A percentile compares a stretch with the other conserved stretches of the same genome.
phyloP scores from a whole-genome alignment of 2,113 vertebrate species.

The Pyrgilauda ruficollis region DNA sequence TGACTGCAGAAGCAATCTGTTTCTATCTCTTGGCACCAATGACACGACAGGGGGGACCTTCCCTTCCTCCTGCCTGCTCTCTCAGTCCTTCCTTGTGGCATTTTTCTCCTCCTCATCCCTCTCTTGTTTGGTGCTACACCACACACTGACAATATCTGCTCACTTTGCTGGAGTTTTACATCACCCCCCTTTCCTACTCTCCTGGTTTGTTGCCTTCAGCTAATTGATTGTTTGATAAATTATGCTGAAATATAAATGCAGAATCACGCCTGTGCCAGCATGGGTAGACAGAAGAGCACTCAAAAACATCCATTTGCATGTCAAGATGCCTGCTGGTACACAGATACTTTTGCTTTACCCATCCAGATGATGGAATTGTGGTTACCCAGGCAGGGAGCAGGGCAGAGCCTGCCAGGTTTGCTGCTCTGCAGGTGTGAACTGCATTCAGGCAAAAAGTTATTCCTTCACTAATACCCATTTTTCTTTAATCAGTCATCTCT shows the following conservation, averaged over 20 bases:
- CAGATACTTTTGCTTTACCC: neutral
- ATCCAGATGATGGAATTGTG: neutral
- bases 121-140: rapidly evolving
- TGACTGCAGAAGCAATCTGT: neutral
- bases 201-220: neutral
- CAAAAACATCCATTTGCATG: neutral
- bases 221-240: neutral
- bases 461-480: neutral
- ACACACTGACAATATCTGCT: neutral
- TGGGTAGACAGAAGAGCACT: neutral
- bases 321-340: neutral
- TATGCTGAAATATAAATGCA: neutral
- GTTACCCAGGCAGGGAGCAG: neutral
- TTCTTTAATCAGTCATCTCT: neutral
- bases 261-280: neutral
- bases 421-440: neutral
- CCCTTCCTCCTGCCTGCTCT: neutral
- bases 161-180: neutral
- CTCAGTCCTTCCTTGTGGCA: neutral
- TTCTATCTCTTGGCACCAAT: neutral
- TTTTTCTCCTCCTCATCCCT: neutral
- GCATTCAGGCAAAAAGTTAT: neutral
- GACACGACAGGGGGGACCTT: rapidly evolving
- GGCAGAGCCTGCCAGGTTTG: neutral
- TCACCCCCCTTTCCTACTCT: neutral